Percentiles rank a stretch among this genome's conserved stretches.
Conservation (phyloP, 2,888 invertebrate species). For the Asteroscopus sphinx region DNA sequence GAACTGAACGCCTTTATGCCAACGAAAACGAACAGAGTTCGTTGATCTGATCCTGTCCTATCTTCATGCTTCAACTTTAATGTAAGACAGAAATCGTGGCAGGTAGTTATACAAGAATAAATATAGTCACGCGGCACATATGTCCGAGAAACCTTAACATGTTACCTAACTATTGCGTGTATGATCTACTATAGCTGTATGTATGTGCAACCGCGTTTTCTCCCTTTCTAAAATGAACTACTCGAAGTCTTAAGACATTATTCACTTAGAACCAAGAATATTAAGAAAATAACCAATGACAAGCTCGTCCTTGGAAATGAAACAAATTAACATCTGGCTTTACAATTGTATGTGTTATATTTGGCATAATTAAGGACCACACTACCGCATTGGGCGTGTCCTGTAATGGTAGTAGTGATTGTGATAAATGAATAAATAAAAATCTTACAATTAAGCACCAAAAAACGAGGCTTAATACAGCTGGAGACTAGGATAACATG, state of each 20-base stretch:
- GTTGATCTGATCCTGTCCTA: slow-evolving; percentile 46
- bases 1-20: slow-evolving; percentile 31
- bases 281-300: slow-evolving; percentile 4
- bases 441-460: too few species aligned
- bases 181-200: slow-evolving; percentile 14
- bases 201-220: slow-evolving; percentile 18
- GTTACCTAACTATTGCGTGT: slow-evolving; percentile 37
- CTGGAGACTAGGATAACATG: slow-evolving; percentile 3
- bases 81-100: background rate
- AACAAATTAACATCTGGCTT: slow-evolving; percentile 13
- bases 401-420: too few species aligned
- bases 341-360: too few species aligned
- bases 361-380: too few species aligned
- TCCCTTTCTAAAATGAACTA: slow-evolving; percentile 2
- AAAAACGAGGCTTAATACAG: background rate
- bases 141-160: slow-evolving; percentile 19
- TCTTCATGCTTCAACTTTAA: slow-evolving; percentile 20
- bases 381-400: too few species aligned
- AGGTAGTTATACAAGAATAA: slow-evolving; percentile 12
- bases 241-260: background rate
- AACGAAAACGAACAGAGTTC: slow-evolving; percentile 40
- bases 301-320: slow-evolving; percentile 4
- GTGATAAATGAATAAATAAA: too few species aligned
- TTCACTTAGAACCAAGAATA: background rate
- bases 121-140: slow-evolving; percentile 28